These are phyloP conservation scores for Sinella curviseta DNA, from an alignment of 1,140 invertebrate species.

Conservation along the genomic window DNA sequence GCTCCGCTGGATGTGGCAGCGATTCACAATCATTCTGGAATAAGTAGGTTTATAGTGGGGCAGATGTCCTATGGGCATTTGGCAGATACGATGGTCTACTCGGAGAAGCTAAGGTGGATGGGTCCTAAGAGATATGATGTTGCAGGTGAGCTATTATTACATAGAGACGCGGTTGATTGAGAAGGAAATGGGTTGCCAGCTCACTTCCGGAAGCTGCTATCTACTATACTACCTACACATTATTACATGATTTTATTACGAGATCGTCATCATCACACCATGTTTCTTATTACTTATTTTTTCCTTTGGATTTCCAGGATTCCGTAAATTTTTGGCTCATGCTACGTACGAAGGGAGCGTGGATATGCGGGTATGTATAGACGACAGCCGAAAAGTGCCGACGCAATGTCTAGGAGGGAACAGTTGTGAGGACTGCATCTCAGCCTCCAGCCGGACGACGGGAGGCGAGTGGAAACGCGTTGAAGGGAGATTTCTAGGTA, in stretches of 20 bases:
- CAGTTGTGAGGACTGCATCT: conserved; percentile 46
- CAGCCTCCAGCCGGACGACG: conserved; percentile 10
- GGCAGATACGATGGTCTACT: conserved; percentile 79
- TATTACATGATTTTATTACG: not conserved
- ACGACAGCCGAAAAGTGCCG: conserved; percentile 38
- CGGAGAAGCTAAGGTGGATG: conserved; percentile 83
- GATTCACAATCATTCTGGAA: conserved; percentile 39
- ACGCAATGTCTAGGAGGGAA: conserved; percentile 44
- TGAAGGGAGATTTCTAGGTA: conserved; percentile 44
- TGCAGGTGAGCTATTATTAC: conserved; percentile 61
- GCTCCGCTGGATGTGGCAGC: conserved; percentile 43
- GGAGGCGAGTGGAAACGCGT: conserved; percentile 50
- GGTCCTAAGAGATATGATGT: conserved; percentile 84
- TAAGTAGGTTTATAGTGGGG: conserved; percentile 60
- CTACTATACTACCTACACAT: not conserved
- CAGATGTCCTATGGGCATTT: conserved; percentile 85
- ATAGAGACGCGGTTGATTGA: conserved; percentile 25
- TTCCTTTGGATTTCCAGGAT: conserved; percentile 44
- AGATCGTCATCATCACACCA: not conserved
- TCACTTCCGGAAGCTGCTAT: not conserved
- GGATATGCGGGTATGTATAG: conserved; percentile 41
- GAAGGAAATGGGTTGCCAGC: not conserved
- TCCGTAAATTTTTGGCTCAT: conserved; percentile 51
- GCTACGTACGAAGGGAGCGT: conserved; percentile 51
- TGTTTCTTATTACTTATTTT: not conserved